Base-by-base conservation (phyloP, 2,113 vertebrate genomes). In the Muntiacus muntjak region DNA sequence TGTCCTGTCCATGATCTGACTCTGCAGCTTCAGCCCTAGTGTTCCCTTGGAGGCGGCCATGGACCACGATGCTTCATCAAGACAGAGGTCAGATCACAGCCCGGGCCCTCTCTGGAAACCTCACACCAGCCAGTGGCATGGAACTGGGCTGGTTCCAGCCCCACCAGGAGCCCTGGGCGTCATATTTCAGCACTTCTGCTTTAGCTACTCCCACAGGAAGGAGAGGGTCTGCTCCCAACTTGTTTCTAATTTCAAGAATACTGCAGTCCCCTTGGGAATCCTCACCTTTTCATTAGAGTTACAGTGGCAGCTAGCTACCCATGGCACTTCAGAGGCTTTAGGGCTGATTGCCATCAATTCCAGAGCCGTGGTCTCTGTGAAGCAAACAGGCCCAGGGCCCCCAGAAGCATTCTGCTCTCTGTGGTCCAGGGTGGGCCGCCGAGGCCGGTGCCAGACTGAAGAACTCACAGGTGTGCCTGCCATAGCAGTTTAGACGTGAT, bases 21-120 rank as follows among this genome's bases (percentile, higher is more conserved):
- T 91, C 74, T 97, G 52, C 93, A 23, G 74, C 88, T 95, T 28
- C 62, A 96, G 98, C 97, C 95, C 97, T 89, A 96, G 96, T 84
- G 87, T 60, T 91, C 86, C 94, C 85, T 94, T 74, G 71, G 60
- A 97, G 50, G 96, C 82, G 97, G 97, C 96, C 94, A 87, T 10
- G 87, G 98, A 94, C 90, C 96, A 98, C 91, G 81, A 76, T 6
- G 5, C 81, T 95, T 98, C 96, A 95, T 96, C 96, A 67, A 97
- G 97, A 74, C 60, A 76, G 78, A 98, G 95, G 94, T 93, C 93
- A 98, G 97, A 97, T 98, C 98, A 97, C 97, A 98, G 43, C 83
- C 30, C 89, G 21, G 89, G 91, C 47, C 83, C 57, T 50, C 71
- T 94, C 87, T 97, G 95, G 97, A 99, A 98, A 98, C 93, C 62